Conservation (phyloP, 2,888 invertebrate genomes). For the Drosophila maculinotata region DNA sequence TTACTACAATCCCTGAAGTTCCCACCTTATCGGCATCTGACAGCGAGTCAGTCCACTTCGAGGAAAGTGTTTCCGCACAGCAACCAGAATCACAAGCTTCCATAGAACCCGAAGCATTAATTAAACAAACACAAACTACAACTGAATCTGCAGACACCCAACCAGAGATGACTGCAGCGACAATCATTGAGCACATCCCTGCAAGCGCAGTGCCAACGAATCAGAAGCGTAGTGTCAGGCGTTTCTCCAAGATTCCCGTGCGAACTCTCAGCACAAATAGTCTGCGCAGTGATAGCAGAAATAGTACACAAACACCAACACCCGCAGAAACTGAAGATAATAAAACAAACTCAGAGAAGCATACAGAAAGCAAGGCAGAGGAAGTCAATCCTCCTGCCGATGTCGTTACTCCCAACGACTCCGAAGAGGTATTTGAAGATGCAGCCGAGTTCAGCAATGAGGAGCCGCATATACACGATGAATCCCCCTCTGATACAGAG, state of each 20-base stretch:
- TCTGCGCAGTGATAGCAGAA: constrained; percentile 60
- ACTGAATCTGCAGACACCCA: background rate
- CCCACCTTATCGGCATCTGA: background rate
- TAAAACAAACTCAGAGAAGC: background rate
- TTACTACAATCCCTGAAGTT: background rate
- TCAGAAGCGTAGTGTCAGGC: constrained; percentile 51
- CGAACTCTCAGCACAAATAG: constrained; percentile 65
- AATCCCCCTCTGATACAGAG: constrained; percentile 74
- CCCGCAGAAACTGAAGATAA: constrained; percentile 25
- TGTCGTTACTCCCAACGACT: constrained; percentile 29
- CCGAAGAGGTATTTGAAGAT: constrained; percentile 76
- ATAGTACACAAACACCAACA: constrained; percentile 19
- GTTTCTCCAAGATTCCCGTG: constrained; percentile 80
- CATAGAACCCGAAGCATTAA: too few relatives aligned
- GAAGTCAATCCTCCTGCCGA: background rate
- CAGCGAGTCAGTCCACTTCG: background rate
- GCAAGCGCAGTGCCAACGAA: constrained; percentile 1
- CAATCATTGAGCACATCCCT: constrained; percentile 2
- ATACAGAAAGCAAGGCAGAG: background rate
- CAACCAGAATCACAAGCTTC: background rate
- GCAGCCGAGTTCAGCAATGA: constrained; percentile 75
- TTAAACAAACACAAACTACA: background rate
- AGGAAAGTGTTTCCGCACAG: background rate
- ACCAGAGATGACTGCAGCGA: constrained; percentile 1
- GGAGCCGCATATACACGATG: constrained; percentile 43